Evolutionary conservation across 2,113 vertebrate species (phyloP), one percentile per base, ranked within the genome.

Genomic region (Colaptes auratus): DNA sequence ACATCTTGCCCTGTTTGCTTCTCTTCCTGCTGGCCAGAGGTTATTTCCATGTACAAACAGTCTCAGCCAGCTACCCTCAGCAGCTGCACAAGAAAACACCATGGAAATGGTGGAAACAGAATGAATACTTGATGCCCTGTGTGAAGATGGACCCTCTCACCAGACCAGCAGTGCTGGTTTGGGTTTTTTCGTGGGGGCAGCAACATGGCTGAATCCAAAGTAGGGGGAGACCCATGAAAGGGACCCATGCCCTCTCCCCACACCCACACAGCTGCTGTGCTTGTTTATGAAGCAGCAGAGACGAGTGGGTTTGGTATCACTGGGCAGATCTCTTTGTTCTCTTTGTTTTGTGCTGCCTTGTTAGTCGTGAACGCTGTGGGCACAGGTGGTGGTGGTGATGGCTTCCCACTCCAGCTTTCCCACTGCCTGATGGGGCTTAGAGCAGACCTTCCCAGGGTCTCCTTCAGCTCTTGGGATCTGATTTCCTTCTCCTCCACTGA

Each of bases 311-410:
- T 95, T 42, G 56, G 28, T 88, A 65, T 50, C 79, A 89, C 25
- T 27, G 82, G 79, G 53, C 10, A 88, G 79, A 90, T 88, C 53
- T 76, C 7, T 6, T 74, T 74, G 28, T 35, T 86, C 64, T 80
- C 31, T 3, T 1, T 61, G 59, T 65, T 82, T 25, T 1, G 1
- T 74, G 53, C 9, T 48, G 44, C 78, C 31, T 42, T 17, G 30
- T 24, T 19, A 42, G 46, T 74, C 90, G 80, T 0, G 0, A 77
- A 71, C 3, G 3, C 33, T 4, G 0, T 24, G 53, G 52, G 52
- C 50, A 69, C 2, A 6, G 8, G 28, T 19, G 67, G 39, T 31
- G 58, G 56, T 2, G 0, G 36, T 5, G 12, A 12, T 66, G 33
- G 12, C 1, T 36, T 10, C 35, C 27, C 4, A 0, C 23, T 61